Percentiles rank a stretch among this genome's conserved stretches.
These are phyloP conservation scores for Archocentrus centrarchus DNA, from an alignment of 2,113 vertebrate genomes.

Conservation along the genomic window DNA sequence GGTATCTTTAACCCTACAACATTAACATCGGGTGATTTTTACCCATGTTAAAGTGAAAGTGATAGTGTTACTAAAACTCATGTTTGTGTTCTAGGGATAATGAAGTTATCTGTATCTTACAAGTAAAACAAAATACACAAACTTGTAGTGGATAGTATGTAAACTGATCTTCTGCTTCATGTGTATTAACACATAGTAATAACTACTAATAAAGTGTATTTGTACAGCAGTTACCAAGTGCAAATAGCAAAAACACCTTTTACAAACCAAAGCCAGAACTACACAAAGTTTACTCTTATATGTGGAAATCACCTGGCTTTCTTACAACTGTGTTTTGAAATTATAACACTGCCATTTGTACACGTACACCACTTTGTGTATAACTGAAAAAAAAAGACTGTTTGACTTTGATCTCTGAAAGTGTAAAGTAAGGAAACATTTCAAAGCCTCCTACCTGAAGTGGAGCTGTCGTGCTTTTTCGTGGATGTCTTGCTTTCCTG, in stretches of 20 bases:
- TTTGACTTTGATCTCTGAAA: neutral
- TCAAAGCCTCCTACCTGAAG: conserved; percentile 80
- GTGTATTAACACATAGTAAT: no score
- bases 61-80: no score
- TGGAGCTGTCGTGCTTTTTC: conserved; percentile 83
- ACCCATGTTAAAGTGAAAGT: no score
- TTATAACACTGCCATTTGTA: neutral
- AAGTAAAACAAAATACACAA: no score
- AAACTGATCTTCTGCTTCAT: no score
- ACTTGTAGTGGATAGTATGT: no score
- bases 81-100: no score
- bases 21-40: no score
- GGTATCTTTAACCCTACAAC: no score
- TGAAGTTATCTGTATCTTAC: no score
- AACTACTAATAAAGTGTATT: neutral
- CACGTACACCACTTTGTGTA: neutral
- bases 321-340: neutral
- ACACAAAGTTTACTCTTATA: neutral
- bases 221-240: neutral
- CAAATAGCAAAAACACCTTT: neutral
- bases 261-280: neutral
- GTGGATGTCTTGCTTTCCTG: conserved; percentile 85
- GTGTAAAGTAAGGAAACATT: neutral
- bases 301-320: neutral
- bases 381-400: neutral